These are phyloP conservation scores for Benthosema pterotum DNA, from an alignment of 2,797 vertebrate genomes.

Conservation along the genomic window DNA sequence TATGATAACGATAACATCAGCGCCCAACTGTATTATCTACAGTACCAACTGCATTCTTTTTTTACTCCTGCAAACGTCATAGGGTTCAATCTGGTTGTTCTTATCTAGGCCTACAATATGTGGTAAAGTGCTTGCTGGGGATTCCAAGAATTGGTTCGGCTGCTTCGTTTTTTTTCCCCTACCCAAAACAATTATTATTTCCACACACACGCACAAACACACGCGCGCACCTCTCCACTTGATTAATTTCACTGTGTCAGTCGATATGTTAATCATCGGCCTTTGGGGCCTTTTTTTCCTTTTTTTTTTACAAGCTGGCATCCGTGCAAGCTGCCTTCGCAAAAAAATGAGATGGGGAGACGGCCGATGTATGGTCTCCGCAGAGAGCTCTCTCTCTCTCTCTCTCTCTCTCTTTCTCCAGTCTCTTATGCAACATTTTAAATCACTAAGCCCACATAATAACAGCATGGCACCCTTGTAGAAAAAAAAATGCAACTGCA, in stretches of 20 bases:
- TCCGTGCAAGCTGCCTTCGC: constrained; percentile 31
- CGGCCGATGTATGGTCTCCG: not conserved
- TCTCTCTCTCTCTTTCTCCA: no score
- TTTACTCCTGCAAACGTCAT: not conserved
- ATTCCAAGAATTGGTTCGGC: not conserved
- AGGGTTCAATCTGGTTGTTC: not conserved
- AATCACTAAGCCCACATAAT: constrained; percentile 19
- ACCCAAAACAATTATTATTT: no score
- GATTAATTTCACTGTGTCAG: constrained; percentile 42
- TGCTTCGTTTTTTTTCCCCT: constrained; percentile 20
- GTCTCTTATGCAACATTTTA: constrained; percentile 11
- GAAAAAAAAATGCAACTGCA: not conserved
- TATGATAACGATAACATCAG: no score
- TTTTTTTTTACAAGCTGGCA: constrained; percentile 24
- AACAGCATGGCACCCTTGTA: not conserved
- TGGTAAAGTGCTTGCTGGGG: not conserved
- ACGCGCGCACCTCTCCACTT: not conserved
- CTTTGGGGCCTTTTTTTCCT: constrained; percentile 30
- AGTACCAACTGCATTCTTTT: not conserved
- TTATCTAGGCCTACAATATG: not conserved
- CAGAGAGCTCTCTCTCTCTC: constrained; percentile 6
- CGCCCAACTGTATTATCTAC: constrained; percentile 2
- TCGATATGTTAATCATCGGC: constrained; percentile 33
- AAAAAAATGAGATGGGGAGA: not conserved
- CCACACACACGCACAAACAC: no score